A percentile compares a stretch with the other conserved stretches of the same genome.
Conservation (phyloP, 2,888 invertebrate genomes). For the Labia minor region DNA sequence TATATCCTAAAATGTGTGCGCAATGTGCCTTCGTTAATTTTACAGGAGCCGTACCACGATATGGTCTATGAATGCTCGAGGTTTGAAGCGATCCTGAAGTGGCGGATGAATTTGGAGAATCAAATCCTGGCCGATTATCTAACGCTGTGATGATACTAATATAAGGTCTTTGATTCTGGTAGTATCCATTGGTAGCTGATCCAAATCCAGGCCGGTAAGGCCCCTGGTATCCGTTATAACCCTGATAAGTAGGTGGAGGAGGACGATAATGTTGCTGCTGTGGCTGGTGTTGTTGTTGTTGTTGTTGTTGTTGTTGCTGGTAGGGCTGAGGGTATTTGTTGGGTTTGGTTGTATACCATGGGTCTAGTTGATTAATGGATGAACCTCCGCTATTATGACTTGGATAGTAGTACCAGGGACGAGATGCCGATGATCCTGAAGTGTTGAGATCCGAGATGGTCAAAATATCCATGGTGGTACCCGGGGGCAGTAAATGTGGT, state of each 20-base stretch:
- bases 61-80: background rate
- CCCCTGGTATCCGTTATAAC: background rate
- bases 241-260: background rate
- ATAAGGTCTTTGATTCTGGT: background rate
- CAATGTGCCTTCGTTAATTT: background rate
- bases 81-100: conserved; percentile 3
- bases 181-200: background rate
- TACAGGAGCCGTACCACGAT: background rate
- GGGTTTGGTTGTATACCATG: background rate
- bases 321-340: background rate
- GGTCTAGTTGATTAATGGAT: background rate
- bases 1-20: conserved; percentile 16
- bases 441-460: background rate
- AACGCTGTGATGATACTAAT: background rate
- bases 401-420: background rate
- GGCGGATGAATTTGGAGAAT: conserved; percentile 18
- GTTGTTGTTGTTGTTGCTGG: background rate
- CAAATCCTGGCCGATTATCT: conserved; percentile 21
- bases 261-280: background rate
- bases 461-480: background rate
- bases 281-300: background rate
- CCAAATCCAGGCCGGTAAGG: background rate
- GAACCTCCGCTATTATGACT: background rate
- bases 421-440: background rate
- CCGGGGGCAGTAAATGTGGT: background rate